These are phyloP conservation scores for Actinia equina DNA, from an alignment of 64 coral and sea anemone genomes.

Conservation along the genomic window DNA sequence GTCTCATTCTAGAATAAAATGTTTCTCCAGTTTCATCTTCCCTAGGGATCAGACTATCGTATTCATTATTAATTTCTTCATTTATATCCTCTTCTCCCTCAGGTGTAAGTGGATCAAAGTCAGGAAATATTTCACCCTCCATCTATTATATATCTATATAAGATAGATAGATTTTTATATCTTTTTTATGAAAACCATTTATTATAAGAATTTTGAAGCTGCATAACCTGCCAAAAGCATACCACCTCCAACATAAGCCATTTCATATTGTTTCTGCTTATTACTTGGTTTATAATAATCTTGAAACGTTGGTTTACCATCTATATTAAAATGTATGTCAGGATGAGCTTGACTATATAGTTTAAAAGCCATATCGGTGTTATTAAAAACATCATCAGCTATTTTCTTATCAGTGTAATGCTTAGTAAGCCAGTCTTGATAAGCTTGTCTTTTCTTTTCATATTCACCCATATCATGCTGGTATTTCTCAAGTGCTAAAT, in stretches of 20 bases:
- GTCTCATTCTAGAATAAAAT: no score
- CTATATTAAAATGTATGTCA: background rate
- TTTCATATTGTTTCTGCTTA: slow-evolving; percentile 26
- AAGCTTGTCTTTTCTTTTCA: slow-evolving; percentile 19
- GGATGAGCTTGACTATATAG: slow-evolving; percentile 24
- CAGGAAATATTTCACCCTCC: no score
- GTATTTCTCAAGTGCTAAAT: background rate
- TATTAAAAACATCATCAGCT: slow-evolving; percentile 1
- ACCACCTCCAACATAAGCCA: slow-evolving; percentile 42
- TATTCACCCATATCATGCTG: background rate
- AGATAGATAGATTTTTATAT: no score
- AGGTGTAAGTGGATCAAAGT: no score
- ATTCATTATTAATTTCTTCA: no score
- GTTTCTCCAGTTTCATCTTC: no score
- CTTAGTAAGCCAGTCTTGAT: slow-evolving; percentile 18
- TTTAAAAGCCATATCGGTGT: slow-evolving; percentile 20
- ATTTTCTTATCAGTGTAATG: slow-evolving; percentile 18
- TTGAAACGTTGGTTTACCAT: background rate
- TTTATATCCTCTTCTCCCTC: no score
- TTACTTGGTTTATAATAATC: slow-evolving; percentile 30
- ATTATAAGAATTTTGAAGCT: no score
- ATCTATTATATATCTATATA: no score
- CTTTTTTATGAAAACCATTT: no score
- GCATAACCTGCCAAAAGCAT: no score
- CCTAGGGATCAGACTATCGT: no score